phyloP scores from a whole-genome alignment of 2,888 invertebrate genomes.

The Hemaris fuciformis region DNA sequence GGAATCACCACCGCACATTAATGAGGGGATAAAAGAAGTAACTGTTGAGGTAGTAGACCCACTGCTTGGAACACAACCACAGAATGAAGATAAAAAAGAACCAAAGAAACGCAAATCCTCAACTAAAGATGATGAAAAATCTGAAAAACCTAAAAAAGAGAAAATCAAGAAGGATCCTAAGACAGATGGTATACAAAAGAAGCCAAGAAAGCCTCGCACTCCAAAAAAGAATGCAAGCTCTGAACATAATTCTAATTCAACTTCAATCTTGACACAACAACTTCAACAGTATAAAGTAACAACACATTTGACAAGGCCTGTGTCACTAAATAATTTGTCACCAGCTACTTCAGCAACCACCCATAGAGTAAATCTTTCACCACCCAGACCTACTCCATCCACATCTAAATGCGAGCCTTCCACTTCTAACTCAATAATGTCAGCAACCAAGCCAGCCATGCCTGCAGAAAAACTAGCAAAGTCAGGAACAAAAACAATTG shows the following conservation, averaged over 20 bases:
- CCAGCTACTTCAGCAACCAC: slow-evolving; percentile 13
- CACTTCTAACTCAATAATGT: not conserved
- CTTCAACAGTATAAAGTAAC: slow-evolving; percentile 16
- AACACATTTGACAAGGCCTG: slow-evolving; percentile 17
- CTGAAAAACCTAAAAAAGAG: slow-evolving; percentile 51
- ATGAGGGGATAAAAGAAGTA: slow-evolving; percentile 39
- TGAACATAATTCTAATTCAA: slow-evolving; percentile 56
- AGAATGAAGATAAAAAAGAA: slow-evolving; percentile 40
- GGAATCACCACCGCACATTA: slow-evolving; percentile 62
- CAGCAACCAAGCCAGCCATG: not conserved
- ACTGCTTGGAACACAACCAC: slow-evolving; percentile 8
- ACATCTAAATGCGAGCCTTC: not conserved
- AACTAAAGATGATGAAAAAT: slow-evolving; percentile 34
- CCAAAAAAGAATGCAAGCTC: slow-evolving; percentile 54
- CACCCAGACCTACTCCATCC: slow-evolving; percentile 10
- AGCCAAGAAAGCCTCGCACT: slow-evolving; percentile 58
- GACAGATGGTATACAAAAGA: slow-evolving; percentile 40
- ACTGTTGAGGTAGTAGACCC: slow-evolving; percentile 29
- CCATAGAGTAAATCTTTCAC: slow-evolving; percentile 15
- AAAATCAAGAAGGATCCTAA: slow-evolving; percentile 43
- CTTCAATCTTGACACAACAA: slow-evolving; percentile 49
- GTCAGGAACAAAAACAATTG: not conserved
- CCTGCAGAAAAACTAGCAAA: slow-evolving; percentile 9
- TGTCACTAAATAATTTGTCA: slow-evolving; percentile 18
- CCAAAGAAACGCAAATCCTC: slow-evolving; percentile 56